Evolutionary conservation across 2,113 vertebrate genomes (phyloP), one percentile per base, ranked within the genome.

Genomic region (Ptychochromis oligacanthus): DNA sequence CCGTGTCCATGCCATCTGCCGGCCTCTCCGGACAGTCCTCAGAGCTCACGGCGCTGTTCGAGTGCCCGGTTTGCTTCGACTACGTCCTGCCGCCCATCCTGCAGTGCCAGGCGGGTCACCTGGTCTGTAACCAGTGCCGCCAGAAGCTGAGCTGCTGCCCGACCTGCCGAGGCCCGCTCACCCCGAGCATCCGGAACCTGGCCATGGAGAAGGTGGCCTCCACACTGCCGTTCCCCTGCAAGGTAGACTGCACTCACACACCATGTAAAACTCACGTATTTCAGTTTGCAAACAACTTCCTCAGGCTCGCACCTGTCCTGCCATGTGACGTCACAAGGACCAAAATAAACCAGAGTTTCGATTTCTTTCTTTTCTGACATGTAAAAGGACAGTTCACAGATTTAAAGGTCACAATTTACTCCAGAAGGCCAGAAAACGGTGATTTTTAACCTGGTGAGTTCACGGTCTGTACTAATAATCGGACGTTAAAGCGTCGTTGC

Each of bases 151-250:
- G 95, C 92, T 96, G 96, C 86, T 96, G 96, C 40, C 96, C 95
- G 86, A 96, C 95, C 61, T 96, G 96, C 84, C 90, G 96, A 14
- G 96, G 94, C 86, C 95, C 96, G 57, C 95, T 96, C 15, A 94
- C 89, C 43, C 96, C 96, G 6, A 96, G 95, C 93, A 96, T 96
- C 91, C 87, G 96, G 61, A 96, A 96, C 94, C 87, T 96, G 90
- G 96, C 96, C 22, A 96, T 96, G 96, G 96, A 96, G 92, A 96
- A 96, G 77, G 96, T 96, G 77, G 96, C 96, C 12, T 96, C 96
- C 67, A 96, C 93, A 1, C 89, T 96, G 58, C 95, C 95, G 1
- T 96, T 96, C 77, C 96, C 96, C 31, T 96, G 96, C 90, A 96
- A 96, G 95, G 96, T 96, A 91, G 92, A 22, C 28, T 3, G 11